Base-by-base conservation (phyloP, 2,797 vertebrate species). In the Myotis findleyi region DNA sequence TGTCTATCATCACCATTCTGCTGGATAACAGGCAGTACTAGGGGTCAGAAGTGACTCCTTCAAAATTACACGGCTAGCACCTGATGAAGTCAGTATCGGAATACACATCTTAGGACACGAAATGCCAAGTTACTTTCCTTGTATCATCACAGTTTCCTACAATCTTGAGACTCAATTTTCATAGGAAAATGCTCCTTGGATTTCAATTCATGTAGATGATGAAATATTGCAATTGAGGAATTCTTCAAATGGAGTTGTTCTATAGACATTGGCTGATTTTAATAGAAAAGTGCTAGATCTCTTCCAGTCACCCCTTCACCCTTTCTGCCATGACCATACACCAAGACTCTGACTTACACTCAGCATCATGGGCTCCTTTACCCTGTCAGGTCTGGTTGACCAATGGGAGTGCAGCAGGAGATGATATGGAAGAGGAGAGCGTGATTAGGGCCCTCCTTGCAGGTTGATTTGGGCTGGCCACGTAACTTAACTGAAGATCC, bases 241-340 rank as follows among this genome's bases (percentile, higher is more conserved):
- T 85, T 73, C 47, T 21, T 94, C 55, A 75, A 36, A 79, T n/a
- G 13, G 64, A 30, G 47, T 18, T 84, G 33, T 71, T 80, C 77
- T 83, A 79, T 66, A 64, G 44, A 66, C 55, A 68, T 49, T 73
- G 4, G 17, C 62, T 75, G 73, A 62, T 93, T 93, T 94, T 66
- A 83, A 23, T 62, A 59, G 18, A 14, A 92, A 49, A 41, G 27
- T 33, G 64, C 38, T 44, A 53, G 7, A 17, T 88, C 23, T 62
- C 33, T 75, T 72, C 9, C 30, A 41, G n/a, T 10, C 51, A 7
- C 25, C 18, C 21, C 20, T 53, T 44, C 13, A 51, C 14, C 76
- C n/a, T 93, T 75, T 64, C 59, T 23, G 20, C 80, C 69, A 69
- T 36, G 27, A 38, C 4, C 25, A 51, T 27, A 20, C 3, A n/a